These are phyloP conservation scores for Rousettus madagascariensis DNA, from an alignment of 2,797 vertebrate genomes.

Conservation along the genomic window DNA sequence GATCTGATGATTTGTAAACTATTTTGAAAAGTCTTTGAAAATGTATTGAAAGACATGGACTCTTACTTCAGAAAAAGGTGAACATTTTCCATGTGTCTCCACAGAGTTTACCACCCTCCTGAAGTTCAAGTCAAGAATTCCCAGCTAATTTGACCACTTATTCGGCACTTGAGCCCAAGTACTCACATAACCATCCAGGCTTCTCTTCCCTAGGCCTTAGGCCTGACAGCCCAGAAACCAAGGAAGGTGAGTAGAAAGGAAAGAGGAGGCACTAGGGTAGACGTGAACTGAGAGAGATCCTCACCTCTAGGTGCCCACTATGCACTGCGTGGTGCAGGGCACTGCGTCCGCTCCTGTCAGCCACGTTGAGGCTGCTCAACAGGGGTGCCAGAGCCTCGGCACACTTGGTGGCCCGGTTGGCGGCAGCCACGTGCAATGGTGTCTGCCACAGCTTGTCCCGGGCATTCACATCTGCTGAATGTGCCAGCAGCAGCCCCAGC, in stretches of 20 bases:
- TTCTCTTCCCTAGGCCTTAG: not conserved
- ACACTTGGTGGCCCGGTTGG: conserved; percentile 94
- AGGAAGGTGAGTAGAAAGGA: fast-evolving
- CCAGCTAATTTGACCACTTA: not conserved
- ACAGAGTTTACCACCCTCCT: not conserved
- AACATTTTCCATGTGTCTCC: not conserved
- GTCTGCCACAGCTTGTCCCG: conserved; percentile 98
- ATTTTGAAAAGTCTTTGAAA: not conserved
- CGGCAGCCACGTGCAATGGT: conserved; percentile 94
- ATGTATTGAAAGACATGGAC: not conserved
- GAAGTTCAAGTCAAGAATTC: conserved; percentile 25
- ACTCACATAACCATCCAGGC: not conserved
- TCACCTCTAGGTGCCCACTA: conserved; percentile 94
- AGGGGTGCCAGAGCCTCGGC: conserved; percentile 92
- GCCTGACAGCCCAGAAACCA: not conserved
- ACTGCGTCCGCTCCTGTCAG: conserved; percentile 94
- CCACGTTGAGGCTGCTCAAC: conserved; percentile 94
- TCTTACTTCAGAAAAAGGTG: not conserved
- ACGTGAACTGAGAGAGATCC: not conserved
- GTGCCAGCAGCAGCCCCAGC: conserved; percentile 93
- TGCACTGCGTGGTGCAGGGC: conserved; percentile 97
- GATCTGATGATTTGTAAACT: not conserved
- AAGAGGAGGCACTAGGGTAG: not conserved
- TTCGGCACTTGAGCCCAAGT: not conserved
- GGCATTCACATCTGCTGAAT: conserved; percentile 94